These are phyloP conservation scores for Dasysyrphus albostriatus DNA, from an alignment of 2,888 invertebrate genomes.

Conservation along the genomic window DNA sequence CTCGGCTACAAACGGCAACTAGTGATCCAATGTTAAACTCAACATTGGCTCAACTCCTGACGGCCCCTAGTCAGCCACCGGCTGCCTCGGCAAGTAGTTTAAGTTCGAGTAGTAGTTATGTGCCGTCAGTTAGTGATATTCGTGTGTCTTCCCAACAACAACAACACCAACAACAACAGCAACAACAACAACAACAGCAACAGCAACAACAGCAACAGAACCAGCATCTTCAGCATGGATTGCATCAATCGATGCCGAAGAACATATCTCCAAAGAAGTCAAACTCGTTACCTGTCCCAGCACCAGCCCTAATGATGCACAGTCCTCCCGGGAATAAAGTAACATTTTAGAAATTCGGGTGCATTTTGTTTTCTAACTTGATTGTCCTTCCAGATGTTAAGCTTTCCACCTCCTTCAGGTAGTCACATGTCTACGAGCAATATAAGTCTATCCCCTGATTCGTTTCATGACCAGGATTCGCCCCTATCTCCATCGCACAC, in stretches of 20 bases:
- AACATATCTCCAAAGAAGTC: conserved; percentile 82
- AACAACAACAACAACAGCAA: conserved; percentile 37
- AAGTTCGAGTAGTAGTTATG: conserved; percentile 39
- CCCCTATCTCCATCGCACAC: conserved; percentile 87
- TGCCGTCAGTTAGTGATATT: conserved; percentile 73
- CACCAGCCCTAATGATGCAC: conserved; percentile 79
- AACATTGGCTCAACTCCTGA: conserved; percentile 93
- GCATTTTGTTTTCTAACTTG: not conserved
- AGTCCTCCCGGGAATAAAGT: conserved; percentile 80
- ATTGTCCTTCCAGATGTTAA: conserved; percentile 78
- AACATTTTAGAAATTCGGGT: not conserved
- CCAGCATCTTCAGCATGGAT: conserved; percentile 77
- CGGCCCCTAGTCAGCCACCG: conserved; percentile 78
- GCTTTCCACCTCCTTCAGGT: conserved; percentile 79
- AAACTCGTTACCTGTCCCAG: conserved; percentile 81
- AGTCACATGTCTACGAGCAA: conserved; percentile 71
- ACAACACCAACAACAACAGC: no score
- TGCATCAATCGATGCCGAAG: conserved; percentile 58
- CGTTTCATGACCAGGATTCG: conserved; percentile 82
- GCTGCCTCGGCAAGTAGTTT: conserved; percentile 49
- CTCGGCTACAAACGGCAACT: conserved; percentile 87
- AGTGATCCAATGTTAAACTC: conserved; percentile 91
- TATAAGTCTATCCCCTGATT: conserved; percentile 82
- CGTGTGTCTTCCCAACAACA: conserved; percentile 68
- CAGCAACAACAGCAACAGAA: no score